Conservation (phyloP, 2,113 vertebrate species). For the Trematocara macrostoma region DNA sequence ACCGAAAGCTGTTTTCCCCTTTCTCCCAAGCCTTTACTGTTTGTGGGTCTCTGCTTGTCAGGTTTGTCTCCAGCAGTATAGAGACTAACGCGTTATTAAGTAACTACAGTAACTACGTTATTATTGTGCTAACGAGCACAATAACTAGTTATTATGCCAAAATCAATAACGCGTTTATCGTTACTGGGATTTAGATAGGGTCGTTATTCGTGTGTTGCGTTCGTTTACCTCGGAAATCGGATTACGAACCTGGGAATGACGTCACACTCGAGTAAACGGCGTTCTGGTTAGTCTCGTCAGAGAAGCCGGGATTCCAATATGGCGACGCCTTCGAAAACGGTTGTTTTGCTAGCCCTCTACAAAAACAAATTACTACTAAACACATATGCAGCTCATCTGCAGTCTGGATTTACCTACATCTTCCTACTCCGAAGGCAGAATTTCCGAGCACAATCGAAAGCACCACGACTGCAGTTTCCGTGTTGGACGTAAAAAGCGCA, state of each 20-base stretch:
- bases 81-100: neutral
- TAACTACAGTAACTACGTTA: neutral
- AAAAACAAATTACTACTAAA: neutral
- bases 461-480: neutral
- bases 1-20: neutral
- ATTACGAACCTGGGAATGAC: neutral
- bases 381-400: neutral
- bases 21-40: neutral
- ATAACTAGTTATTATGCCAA: neutral
- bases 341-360: neutral
- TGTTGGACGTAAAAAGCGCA: neutral
- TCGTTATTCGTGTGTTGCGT: neutral
- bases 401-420: no score
- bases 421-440: neutral
- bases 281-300: neutral
- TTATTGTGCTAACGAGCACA: neutral
- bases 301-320: neutral
- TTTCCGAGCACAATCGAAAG: neutral
- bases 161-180: neutral
- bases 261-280: neutral
- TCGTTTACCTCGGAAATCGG: neutral
- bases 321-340: neutral
- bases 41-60: neutral
- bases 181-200: neutral
- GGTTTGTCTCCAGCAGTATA: neutral